Conservation (phyloP, 2,113 vertebrate species). For the Daubentonia madagascariensis region DNA sequence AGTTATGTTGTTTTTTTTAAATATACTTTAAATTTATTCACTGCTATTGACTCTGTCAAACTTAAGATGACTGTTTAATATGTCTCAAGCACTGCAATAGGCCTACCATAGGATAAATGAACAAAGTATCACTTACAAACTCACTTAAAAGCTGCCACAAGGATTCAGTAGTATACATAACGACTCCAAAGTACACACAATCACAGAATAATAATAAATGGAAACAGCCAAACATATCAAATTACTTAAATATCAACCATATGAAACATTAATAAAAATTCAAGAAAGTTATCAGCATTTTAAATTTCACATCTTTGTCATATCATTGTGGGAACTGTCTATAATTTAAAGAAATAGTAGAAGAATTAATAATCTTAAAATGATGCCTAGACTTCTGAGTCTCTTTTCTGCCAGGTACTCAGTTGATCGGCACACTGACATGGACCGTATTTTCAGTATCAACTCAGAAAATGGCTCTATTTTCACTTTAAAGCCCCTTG, state of each 20-base stretch:
- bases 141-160: background rate
- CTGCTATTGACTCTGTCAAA: background rate
- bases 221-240: background rate
- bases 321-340: background rate
- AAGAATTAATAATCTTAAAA: background rate
- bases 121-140: background rate
- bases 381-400: background rate
- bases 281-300: background rate
- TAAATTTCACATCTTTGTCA: background rate
- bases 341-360: background rate
- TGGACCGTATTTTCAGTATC: conserved; percentile 94
- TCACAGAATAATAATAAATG: background rate
- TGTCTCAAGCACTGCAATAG: background rate
- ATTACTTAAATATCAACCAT: background rate
- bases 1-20: background rate
- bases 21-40: background rate
- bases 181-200: background rate
- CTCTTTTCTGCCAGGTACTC: conserved; percentile 89
- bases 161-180: background rate
- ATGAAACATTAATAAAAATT: background rate
- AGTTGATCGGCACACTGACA: conserved; percentile 94
- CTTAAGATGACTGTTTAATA: background rate
- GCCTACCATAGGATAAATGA: background rate
- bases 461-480: conserved; percentile 95
- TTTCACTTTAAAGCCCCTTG: conserved; percentile 92